These are phyloP conservation scores for Aporrectodea caliginosa DNA, from an alignment of 1,140 invertebrate genomes.

Conservation along the genomic window DNA sequence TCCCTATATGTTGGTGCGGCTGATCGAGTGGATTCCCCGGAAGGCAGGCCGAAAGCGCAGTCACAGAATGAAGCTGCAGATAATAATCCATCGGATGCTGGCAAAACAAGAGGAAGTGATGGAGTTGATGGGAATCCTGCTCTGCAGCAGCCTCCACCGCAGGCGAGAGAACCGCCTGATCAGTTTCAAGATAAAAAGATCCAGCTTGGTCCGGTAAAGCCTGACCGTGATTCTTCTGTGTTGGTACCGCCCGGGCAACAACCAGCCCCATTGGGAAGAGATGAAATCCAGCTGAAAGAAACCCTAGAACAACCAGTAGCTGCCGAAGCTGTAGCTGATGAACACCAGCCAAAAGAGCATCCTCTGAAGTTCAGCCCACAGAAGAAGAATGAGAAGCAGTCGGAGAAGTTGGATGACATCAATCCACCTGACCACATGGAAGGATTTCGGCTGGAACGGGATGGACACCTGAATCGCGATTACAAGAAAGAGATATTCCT, in stretches of 20 bases:
- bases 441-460: constrained; percentile 51
- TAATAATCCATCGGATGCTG: background rate
- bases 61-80: too few relatives aligned
- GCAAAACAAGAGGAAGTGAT: too few relatives aligned
- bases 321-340: too few relatives aligned
- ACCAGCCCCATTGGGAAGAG: too few relatives aligned
- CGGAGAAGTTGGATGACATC: constrained; percentile 36
- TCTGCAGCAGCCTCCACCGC: background rate
- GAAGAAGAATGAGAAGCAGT: background rate
- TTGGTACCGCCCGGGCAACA: too few relatives aligned
- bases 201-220: background rate
- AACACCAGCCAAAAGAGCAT: too few relatives aligned
- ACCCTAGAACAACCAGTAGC: too few relatives aligned
- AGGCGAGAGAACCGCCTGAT: background rate
- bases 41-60: too few relatives aligned
- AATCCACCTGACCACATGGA: constrained; percentile 51
- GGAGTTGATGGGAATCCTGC: background rate
- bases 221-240: too few relatives aligned
- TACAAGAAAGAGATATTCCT: constrained; percentile 54
- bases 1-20: background rate
- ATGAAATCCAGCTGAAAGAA: too few relatives aligned
- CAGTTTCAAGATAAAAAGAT: background rate
- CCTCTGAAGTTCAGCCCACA: too few relatives aligned
- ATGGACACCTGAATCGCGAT: constrained; percentile 53
- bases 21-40: background rate